Base-by-base conservation (phyloP, 2,797 vertebrate genomes). In the Bufotes viridis region DNA sequence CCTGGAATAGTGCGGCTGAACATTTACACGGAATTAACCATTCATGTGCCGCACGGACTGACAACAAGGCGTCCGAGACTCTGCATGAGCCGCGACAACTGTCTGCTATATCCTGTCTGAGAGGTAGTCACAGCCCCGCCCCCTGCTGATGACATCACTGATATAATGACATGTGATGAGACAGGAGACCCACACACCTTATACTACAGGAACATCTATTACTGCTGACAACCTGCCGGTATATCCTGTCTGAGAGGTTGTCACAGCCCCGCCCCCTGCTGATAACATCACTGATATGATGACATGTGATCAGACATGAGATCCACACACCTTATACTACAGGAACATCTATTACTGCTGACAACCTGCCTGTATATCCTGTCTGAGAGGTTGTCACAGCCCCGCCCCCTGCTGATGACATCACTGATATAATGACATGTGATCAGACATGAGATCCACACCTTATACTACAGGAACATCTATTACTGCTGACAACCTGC, bases 21-120 rank as follows among this genome's bases (percentile, higher is more conserved):
- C 10, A 49, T 65, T 58, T 57, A 82, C 49, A 49, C 7, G n/a
- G 24, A n/a, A 13, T 82, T 82, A 87, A 87, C 85, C n/a, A 0
- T 29, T 70, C 7, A 49, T 53, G 49, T 55, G 49, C 63, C 13
- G 63, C 55, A 57, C 13, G 4, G 60, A 22, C 61, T n/a, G 61
- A 65, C 61, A 65, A 65, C 61, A 7, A 65, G 55, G 12, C 14
- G 55, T 57, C 12, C 42, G 42, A 42, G 42, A n/a, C n/a, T n/a
- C n/a, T n/a, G n/a, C n/a, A n/a, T n/a, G n/a, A n/a, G 29, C 29
- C 29, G 29, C 3, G 29, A 34, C 29, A 34, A 34, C 29, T 34
- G 29, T 34, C 67, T 13, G 10, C 26, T 42, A 18, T 72, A 42
- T 72, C 29, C 8, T 72, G 17, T 13, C 22, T 72, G 29, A 15